phyloP scores from a whole-genome alignment of 2,113 vertebrate species.

The Pygathrix nemaeus region DNA sequence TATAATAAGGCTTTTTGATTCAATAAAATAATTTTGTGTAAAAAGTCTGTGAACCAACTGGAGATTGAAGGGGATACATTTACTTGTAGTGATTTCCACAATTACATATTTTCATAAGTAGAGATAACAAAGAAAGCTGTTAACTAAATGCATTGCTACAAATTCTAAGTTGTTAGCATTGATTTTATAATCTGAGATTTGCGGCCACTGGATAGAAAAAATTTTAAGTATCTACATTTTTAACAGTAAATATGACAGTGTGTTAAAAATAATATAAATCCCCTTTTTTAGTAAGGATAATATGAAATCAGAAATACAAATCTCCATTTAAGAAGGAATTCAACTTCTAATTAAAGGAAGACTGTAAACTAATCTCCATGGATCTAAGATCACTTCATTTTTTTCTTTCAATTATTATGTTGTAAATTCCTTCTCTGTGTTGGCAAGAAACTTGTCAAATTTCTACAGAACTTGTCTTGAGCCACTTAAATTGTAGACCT shows the following conservation, averaged over 20 bases:
- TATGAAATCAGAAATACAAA: constrained; percentile 43
- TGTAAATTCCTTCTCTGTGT: constrained; percentile 22
- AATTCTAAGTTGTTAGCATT: constrained; percentile 42
- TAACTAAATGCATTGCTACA: constrained; percentile 27
- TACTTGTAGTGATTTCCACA: background rate
- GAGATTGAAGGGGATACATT: background rate
- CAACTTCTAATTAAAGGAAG: constrained; percentile 28
- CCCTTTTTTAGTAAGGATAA: constrained; percentile 40
- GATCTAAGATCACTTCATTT: background rate
- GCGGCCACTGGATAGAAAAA: background rate
- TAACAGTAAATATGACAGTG: constrained; percentile 38
- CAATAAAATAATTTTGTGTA: background rate
- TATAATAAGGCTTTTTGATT: background rate
- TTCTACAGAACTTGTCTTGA: constrained; percentile 42
- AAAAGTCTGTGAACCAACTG: constrained; percentile 13
- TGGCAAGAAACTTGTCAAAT: constrained; percentile 41
- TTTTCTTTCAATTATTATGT: background rate
- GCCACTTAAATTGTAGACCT: constrained; percentile 49
- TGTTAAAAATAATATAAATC: constrained; percentile 49
- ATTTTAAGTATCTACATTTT: background rate
- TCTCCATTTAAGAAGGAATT: constrained; percentile 44
- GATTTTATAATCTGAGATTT: constrained; percentile 59
- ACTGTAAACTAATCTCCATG: background rate
- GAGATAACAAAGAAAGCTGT: constrained; percentile 16
- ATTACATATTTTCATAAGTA: constrained; percentile 19